phyloP scores from a whole-genome alignment of 2,113 vertebrate species.

The Saccopteryx bilineata region DNA sequence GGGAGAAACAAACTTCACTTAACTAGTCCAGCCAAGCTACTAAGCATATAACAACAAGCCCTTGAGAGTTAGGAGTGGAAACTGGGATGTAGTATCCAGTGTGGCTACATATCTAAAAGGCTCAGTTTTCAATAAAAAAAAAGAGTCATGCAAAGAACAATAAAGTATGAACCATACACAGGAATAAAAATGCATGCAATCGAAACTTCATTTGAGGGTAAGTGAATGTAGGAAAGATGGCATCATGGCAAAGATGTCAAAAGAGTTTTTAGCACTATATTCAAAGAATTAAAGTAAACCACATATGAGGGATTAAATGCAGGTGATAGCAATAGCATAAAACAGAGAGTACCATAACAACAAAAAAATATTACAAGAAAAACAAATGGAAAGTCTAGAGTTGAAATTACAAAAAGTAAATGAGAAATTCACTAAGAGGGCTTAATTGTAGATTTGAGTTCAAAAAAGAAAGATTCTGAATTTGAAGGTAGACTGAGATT shows the following conservation, averaged over 20 bases:
- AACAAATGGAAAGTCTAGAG: background rate
- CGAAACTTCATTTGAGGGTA: background rate
- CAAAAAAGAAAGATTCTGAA: background rate
- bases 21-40: too few relatives aligned
- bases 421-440: background rate
- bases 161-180: background rate
- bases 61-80: too few relatives aligned
- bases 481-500: background rate
- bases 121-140: background rate
- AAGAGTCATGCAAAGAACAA: background rate
- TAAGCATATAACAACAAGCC: background rate
- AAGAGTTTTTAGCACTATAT: background rate
- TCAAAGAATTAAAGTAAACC: background rate
- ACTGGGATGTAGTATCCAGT: background rate
- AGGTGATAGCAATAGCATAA: background rate
- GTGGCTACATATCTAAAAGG: background rate
- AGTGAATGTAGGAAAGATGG: background rate
- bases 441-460: background rate
- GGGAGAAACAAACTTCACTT: background rate
- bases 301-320: background rate
- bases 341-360: background rate
- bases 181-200: background rate
- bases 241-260: background rate
- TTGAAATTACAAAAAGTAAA: background rate
- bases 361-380: background rate